Percentiles rank a stretch among this genome's conserved stretches.
phyloP scores from a whole-genome alignment of 1,140 invertebrate genomes.

The Papilio glaucus region DNA sequence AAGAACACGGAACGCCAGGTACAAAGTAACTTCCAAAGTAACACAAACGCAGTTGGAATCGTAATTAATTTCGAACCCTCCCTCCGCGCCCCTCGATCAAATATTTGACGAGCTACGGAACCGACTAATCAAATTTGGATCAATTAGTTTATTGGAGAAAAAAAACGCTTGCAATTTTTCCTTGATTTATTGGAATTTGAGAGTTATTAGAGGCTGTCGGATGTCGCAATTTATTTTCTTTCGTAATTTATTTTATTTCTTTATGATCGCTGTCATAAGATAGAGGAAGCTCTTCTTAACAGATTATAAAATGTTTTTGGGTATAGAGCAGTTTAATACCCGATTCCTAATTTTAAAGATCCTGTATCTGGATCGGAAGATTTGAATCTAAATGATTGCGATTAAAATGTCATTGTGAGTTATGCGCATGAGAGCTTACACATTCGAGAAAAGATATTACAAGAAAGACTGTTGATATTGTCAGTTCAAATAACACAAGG shows the following conservation, averaged over 20 bases:
- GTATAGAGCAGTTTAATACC: too few relatives aligned
- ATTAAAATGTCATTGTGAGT: too few relatives aligned
- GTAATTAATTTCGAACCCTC: slow-evolving; percentile 52
- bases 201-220: background rate
- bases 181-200: slow-evolving; percentile 29
- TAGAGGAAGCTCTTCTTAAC: background rate
- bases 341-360: too few relatives aligned
- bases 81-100: slow-evolving; percentile 37
- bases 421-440: too few relatives aligned
- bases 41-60: slow-evolving; percentile 44
- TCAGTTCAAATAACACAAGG: too few relatives aligned
- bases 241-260: too few relatives aligned
- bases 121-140: slow-evolving; percentile 51
- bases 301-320: too few relatives aligned
- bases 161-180: slow-evolving; percentile 40
- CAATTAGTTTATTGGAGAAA: slow-evolving; percentile 50
- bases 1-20: slow-evolving; percentile 8
- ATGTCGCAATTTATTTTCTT: slow-evolving; percentile 13
- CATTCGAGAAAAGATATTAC: too few relatives aligned
- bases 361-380: too few relatives aligned
- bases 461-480: too few relatives aligned
- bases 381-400: too few relatives aligned
- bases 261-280: background rate
- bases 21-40: slow-evolving; percentile 4
- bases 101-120: slow-evolving; percentile 46